These are phyloP conservation scores for Nymphalis c-album DNA, from an alignment of 2,888 invertebrate species.

Conservation along the genomic window DNA sequence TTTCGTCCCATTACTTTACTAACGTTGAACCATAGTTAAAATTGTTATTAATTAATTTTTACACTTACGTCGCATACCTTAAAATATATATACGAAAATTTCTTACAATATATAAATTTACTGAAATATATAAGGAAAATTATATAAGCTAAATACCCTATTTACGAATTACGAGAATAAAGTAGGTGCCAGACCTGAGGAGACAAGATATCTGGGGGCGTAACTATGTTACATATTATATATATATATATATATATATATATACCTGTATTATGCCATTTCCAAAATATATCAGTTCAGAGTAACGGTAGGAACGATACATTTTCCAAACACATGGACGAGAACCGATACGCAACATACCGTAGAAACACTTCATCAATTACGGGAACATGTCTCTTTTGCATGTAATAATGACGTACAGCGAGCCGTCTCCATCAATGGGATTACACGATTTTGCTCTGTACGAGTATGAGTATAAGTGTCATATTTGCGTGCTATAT, in stretches of 20 bases:
- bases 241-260: not conserved
- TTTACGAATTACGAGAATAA: no score
- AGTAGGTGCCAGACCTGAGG: no score
- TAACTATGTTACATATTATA: no score
- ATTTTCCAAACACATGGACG: not conserved
- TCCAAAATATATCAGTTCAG: not conserved
- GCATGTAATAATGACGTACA: slow-evolving; percentile 21
- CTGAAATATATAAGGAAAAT: no score
- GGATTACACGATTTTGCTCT: not conserved
- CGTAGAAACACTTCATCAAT: slow-evolving; percentile 21
- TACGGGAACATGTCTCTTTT: slow-evolving; percentile 25
- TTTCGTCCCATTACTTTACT: no score
- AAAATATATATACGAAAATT: no score
- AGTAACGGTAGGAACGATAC: not conserved
- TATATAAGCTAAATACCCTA: no score
- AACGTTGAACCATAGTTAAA: no score
- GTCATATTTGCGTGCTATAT: not conserved
- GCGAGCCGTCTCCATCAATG: not conserved
- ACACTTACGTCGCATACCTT: no score
- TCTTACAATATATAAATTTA: no score
- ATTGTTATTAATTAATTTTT: no score
- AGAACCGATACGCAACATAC: slow-evolving; percentile 7
- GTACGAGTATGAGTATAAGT: not conserved
- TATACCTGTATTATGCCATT: not conserved
- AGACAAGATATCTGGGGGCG: no score